Evolutionary conservation across 2,888 invertebrate species (phyloP).

Genomic region (Eristalinus sepulchralis): DNA sequence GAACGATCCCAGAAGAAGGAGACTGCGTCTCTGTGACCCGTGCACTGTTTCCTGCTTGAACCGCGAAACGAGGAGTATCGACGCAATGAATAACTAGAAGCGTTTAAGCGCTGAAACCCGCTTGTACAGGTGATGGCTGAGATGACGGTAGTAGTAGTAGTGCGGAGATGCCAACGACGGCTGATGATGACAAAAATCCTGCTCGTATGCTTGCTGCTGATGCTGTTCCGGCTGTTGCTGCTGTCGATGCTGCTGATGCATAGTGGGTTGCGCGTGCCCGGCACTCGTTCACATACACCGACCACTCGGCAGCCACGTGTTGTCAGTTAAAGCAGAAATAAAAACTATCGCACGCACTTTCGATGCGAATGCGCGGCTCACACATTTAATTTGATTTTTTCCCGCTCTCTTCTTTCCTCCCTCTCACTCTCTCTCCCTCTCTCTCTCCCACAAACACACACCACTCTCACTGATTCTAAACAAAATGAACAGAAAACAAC

Average conservation of each 20-base stretch:
- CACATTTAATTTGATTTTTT: conserved; percentile 8
- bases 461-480: conserved; percentile 35
- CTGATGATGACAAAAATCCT: conserved; percentile 62
- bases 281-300: not conserved
- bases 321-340: conserved; percentile 39
- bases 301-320: conserved; percentile 32
- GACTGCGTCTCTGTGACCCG: conserved; percentile 12
- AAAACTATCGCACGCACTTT: conserved; percentile 12
- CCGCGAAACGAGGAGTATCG: conserved; percentile 44
- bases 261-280: conserved; percentile 58
- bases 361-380: conserved; percentile 10
- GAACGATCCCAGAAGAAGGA: conserved; percentile 40
- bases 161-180: conserved; percentile 64
- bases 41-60: conserved; percentile 14
- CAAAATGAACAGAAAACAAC: not conserved
- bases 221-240: conserved; percentile 19
- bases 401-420: not conserved
- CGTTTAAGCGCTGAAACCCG: conserved; percentile 25
- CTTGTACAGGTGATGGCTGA: conserved; percentile 67
- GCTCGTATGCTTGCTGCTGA: conserved; percentile 47
- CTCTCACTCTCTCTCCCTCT: not conserved
- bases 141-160: conserved; percentile 62
- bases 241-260: conserved; percentile 60
- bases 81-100: conserved; percentile 17
- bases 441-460: not conserved